These are phyloP conservation scores for Pseudorhombus dupliciocellatus DNA, from an alignment of 2,113 vertebrate genomes.

Conservation along the genomic window DNA sequence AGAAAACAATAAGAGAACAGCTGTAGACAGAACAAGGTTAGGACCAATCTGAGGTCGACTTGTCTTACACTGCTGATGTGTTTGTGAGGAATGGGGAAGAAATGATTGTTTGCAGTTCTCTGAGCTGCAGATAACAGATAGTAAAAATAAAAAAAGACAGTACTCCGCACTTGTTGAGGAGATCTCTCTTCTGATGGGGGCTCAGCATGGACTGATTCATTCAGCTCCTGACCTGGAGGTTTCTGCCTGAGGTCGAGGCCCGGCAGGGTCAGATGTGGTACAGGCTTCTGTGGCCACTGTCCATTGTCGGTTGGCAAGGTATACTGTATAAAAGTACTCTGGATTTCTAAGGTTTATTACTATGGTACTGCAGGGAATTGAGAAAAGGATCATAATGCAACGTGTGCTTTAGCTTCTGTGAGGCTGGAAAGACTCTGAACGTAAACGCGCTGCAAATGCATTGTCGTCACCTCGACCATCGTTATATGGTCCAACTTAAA, in stretches of 20 bases:
- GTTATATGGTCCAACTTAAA: background rate
- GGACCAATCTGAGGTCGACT: slow-evolving; percentile 28
- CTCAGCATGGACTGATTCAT: background rate
- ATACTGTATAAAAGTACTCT: too few relatives aligned
- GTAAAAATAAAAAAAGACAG: background rate
- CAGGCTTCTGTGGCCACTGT: background rate
- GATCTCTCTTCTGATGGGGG: background rate
- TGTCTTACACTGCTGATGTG: slow-evolving; percentile 14
- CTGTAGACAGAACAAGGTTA: slow-evolving; percentile 24
- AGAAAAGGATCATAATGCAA: too few relatives aligned
- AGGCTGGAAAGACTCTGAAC: too few relatives aligned
- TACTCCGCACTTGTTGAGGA: background rate
- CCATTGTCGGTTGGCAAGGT: background rate
- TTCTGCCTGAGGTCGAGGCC: background rate
- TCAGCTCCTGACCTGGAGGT: background rate
- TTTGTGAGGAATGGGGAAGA: slow-evolving; percentile 9
- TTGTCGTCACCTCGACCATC: too few relatives aligned
- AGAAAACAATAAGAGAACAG: slow-evolving; percentile 37
- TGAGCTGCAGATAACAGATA: background rate
- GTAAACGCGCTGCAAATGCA: too few relatives aligned
- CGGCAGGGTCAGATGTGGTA: background rate
- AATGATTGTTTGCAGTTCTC: background rate
- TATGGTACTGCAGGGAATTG: too few relatives aligned
- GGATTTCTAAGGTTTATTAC: too few relatives aligned
- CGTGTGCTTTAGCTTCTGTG: too few relatives aligned